Evolutionary conservation across 2,888 invertebrate species (phyloP), one percentile per base, ranked within the genome.

Genomic region (Scaptomyza tumidula): DNA sequence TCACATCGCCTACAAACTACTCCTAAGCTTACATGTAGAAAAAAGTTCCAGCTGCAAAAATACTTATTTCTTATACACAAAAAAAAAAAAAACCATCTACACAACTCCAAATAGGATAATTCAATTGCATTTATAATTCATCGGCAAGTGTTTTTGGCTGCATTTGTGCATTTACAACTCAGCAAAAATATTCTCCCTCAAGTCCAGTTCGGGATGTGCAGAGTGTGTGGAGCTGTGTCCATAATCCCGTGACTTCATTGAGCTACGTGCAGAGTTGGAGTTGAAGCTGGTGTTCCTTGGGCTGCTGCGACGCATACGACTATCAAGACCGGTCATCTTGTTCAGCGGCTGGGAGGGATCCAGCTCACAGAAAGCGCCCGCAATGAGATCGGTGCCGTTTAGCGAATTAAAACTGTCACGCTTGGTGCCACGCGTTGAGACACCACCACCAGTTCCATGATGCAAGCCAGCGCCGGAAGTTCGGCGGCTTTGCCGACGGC

Each of bases 151-250:
- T 10, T 63, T 0, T n/a, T 24, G 45, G 35, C n/a, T 50, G 1
- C 9, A 58, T 31, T 58, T 19, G 49, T 10, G 54, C 29, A 64
- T 71, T 91, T 91, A 92, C 70, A 92, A 84, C 71, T 92, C 91
- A 10, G 92, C 92, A 46, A 91, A 90, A n/a, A 92, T 91, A 39
- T 92, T 92, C 83, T 92, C 92, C 88, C 92, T 87, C 37, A 92
- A 92, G 50, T 91, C 92, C 56, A 92, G 67, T 19, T 91, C 92
- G 11, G 91, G 91, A 75, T 92, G 92, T 5, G 90, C 81, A 24
- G 91, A 89, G 50, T 92, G 91, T 10, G 83, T 68, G 9, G 90
- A 90, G 37, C 90, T 79, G 19, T 90, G 91, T 1, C 89, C 90
- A 39, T 89, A 91, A 55, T 92, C 92, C 6, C 91, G 84, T 9